phyloP scores from a whole-genome alignment of 2,113 vertebrate genomes.

The Tautogolabrus adspersus region DNA sequence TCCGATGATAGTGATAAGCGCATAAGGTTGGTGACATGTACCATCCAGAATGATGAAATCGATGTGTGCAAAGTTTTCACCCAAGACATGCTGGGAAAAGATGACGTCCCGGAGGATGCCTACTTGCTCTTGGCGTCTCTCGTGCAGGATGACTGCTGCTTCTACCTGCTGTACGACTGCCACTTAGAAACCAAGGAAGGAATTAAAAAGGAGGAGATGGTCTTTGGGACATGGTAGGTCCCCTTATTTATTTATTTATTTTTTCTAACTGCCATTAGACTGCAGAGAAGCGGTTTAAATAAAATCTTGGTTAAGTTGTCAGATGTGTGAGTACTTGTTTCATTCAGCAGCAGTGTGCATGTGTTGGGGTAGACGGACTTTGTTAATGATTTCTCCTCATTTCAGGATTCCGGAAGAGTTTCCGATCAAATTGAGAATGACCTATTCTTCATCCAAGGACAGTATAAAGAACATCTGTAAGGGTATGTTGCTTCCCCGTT shows the following conservation, averaged over 20 bases:
- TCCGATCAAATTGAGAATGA: slow-evolving; percentile 82
- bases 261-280: background rate
- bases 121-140: slow-evolving; percentile 72
- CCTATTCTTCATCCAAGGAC: slow-evolving; percentile 85
- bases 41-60: slow-evolving; percentile 76
- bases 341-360: no score
- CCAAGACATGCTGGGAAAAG: slow-evolving; percentile 65
- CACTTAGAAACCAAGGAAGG: slow-evolving; percentile 83
- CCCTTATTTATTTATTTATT: background rate
- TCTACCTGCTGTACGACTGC: slow-evolving; percentile 88
- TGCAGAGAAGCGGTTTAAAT: no score
- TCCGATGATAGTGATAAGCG: slow-evolving; percentile 71
- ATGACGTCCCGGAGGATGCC: slow-evolving; percentile 64
- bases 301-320: background rate
- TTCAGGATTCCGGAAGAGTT: slow-evolving; percentile 82
- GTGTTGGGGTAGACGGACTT: background rate
- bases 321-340: no score
- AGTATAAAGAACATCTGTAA: slow-evolving; percentile 74
- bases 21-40: slow-evolving; percentile 75
- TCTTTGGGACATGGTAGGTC: slow-evolving; percentile 88
- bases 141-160: slow-evolving; percentile 65
- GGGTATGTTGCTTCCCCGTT: slow-evolving; percentile 66
- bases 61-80: slow-evolving; percentile 68
- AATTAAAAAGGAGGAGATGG: slow-evolving; percentile 85
- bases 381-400: background rate